These are phyloP conservation scores for Acanthaster planci DNA, from an alignment of 35 echinoderm and acorn worm species.

Conservation along the genomic window DNA sequence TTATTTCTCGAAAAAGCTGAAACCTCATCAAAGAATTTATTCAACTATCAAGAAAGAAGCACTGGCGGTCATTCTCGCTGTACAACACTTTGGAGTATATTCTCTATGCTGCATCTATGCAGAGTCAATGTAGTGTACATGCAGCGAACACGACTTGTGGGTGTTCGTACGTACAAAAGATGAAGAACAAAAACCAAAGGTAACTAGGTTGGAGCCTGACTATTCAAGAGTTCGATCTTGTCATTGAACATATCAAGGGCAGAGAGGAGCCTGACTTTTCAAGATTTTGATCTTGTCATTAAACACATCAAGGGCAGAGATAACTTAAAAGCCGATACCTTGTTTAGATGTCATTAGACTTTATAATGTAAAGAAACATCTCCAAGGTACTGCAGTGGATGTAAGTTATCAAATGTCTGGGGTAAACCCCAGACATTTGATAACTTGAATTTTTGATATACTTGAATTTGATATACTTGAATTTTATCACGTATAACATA, in stretches of 20 bases:
- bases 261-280: no score
- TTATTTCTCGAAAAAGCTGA: constrained; percentile 74
- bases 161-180: constrained; percentile 33
- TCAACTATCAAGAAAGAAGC: constrained; percentile 60
- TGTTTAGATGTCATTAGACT: constrained; percentile 7
- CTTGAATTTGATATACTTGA: no score
- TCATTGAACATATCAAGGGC: no score
- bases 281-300: no score
- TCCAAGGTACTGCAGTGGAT: no score
- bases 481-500: no score
- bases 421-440: no score
- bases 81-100: constrained; percentile 46
- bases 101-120: neutral
- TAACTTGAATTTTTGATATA: no score
- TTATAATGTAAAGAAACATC: no score
- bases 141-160: constrained; percentile 23
- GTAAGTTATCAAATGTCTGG: no score
- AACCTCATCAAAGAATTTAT: constrained; percentile 55
- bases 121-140: neutral
- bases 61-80: constrained; percentile 37
- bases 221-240: constrained; percentile 33
- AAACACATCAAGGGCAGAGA: constrained; percentile 39
- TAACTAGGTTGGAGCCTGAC: constrained; percentile 37
- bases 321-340: constrained; percentile 34
- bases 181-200: constrained; percentile 39